These are phyloP conservation scores for Drosophila nasuta DNA, from an alignment of 1,140 invertebrate genomes.

Conservation along the genomic window DNA sequence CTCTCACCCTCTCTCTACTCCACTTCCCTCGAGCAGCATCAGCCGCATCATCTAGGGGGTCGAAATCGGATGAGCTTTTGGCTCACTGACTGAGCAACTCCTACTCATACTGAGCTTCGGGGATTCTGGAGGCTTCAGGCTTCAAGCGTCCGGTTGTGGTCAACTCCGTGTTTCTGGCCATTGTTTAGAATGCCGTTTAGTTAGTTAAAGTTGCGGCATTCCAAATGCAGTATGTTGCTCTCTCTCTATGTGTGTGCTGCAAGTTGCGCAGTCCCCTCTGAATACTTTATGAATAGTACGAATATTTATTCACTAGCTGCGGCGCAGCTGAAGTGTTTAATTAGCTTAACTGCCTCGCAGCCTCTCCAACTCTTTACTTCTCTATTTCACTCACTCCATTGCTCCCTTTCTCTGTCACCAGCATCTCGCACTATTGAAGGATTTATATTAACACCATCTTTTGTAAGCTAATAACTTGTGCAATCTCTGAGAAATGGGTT, in stretches of 20 bases:
- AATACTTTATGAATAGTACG: constrained; percentile 12
- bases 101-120: background rate
- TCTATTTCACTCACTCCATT: background rate
- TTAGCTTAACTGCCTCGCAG: background rate
- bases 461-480: constrained; percentile 19
- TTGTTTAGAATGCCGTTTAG: constrained; percentile 5
- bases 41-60: constrained; percentile 1
- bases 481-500: constrained; percentile 31
- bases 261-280: background rate
- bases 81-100: constrained; percentile 11
- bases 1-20: background rate
- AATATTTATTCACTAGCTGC: constrained; percentile 19
- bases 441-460: constrained; percentile 21
- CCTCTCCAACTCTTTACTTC: background rate
- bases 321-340: background rate
- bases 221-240: background rate
- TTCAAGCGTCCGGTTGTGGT: constrained; percentile 3
- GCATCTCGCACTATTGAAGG: background rate
- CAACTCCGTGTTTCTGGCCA: background rate
- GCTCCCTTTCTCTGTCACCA: background rate
- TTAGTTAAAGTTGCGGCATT: constrained; percentile 9
- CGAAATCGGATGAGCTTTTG: constrained; percentile 37
- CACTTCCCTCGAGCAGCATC: background rate
- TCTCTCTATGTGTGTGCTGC: background rate
- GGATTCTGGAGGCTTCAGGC: background rate